Base-by-base conservation (phyloP, 2,888 invertebrate genomes). In the Noctua comes region DNA sequence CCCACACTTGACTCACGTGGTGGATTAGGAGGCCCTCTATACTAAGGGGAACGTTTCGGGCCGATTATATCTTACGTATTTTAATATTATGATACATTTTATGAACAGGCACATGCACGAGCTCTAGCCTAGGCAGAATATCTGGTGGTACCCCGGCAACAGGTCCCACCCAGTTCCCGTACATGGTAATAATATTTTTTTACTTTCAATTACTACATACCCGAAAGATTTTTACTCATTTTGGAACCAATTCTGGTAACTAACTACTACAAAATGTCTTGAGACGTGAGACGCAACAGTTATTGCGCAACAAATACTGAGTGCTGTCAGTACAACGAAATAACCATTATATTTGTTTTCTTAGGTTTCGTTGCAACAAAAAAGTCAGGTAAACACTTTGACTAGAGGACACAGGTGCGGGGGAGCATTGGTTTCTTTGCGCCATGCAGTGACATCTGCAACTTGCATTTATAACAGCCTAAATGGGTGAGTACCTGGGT, bases 281-380 rank as follows among this genome's bases (percentile, higher is more conserved):
- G 18, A 10, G 31, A 18, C 18, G 7, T 62, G 31, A 40, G 11
- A 21, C 57, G 6, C 11, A 36, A n/a, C 24, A 51, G 24, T 24
- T 10, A n/a, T 1, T 10, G n/a, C 10, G 8, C 16, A 24, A 46
- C 1, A 51, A 68, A 18, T 51, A 31, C 0, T 10, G 2, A 57
- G 10, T 48, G 4, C 31, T 24, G 48, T 51, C 18, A 64, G 18
- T 68, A 10, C 5, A 31, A 27, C 1, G 4, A 24, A 31, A 54
- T 73, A n/a, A n/a, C 24, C 4, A 7, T n/a, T 21, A 40, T 24
- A n/a, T 74, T 54, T 48, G 1, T 65, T 64, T 6, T 84, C 84
- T 68, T 79, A 92, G 92, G 80, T 89, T 68, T 92, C 92, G 1
- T 40, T 92, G 3, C 92, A 92, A 84, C 74, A 79, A 43, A 16